Evolutionary conservation across 2,113 vertebrate species (phyloP).

Genomic region (Petrocephalus microphthalmus): DNA sequence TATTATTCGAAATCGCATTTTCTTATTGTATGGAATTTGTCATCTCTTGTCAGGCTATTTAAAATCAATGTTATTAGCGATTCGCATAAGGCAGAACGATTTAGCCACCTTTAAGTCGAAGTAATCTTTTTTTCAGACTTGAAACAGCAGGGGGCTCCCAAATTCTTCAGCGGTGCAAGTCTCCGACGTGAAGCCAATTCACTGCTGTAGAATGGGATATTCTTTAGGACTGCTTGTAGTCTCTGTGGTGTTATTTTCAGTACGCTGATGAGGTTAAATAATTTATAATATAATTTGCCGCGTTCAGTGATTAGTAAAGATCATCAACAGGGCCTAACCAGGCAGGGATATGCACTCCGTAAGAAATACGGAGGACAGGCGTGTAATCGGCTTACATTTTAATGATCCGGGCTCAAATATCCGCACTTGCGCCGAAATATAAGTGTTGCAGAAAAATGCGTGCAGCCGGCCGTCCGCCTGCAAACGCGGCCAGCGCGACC

Average conservation of each 20-base stretch:
- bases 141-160: conserved; percentile 30
- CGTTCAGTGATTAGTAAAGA: neutral
- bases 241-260: neutral
- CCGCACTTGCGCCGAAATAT: neutral
- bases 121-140: neutral
- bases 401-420: neutral
- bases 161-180: neutral
- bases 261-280: neutral
- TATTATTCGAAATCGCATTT: neutral
- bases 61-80: conserved; percentile 17
- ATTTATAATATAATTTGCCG: neutral
- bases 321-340: neutral
- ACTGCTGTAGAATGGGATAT: neutral
- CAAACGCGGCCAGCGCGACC: neutral
- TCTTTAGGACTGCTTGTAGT: neutral
- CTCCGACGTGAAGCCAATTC: neutral
- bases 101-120: neutral
- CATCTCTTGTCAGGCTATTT: conserved; percentile 28
- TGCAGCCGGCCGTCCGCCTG: neutral
- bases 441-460: neutral
- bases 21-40: neutral
- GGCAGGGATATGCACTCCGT: neutral
- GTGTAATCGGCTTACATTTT: neutral
- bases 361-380: neutral
- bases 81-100: conserved; percentile 28